These are phyloP conservation scores for Temnothorax curvispinosus DNA, from an alignment of 1,140 invertebrate genomes.

Conservation along the genomic window DNA sequence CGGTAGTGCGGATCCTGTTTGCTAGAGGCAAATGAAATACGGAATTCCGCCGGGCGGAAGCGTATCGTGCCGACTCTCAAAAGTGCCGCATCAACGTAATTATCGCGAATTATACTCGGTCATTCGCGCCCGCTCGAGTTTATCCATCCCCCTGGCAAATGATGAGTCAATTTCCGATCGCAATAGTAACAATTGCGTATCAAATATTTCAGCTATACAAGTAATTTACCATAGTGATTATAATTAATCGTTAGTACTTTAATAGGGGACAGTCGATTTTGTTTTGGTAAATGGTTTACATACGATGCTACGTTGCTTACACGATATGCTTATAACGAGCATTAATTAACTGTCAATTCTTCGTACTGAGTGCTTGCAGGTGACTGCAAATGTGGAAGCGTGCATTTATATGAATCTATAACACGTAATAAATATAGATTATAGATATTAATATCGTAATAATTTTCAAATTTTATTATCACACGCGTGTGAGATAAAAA, in stretches of 20 bases:
- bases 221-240: conserved; percentile 1
- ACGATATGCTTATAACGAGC: not conserved
- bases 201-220: not conserved
- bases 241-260: not conserved
- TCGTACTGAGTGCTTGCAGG: not conserved
- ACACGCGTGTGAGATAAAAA: not conserved
- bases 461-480: not conserved
- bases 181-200: conserved; percentile 29
- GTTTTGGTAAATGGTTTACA: not conserved
- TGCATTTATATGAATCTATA: not conserved
- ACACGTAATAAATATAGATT: not conserved
- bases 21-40: conserved; percentile 61
- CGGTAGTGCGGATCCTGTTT: conserved; percentile 55
- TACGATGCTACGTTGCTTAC: not conserved
- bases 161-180: conserved; percentile 56
- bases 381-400: not conserved
- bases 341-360: conserved; percentile 23
- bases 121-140: conserved; percentile 44
- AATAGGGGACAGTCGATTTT: not conserved
- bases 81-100: conserved; percentile 64
- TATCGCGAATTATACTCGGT: conserved; percentile 57
- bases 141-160: conserved; percentile 15
- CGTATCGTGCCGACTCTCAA: conserved; percentile 59
- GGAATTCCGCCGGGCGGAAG: conserved; percentile 55
- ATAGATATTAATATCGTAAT: conserved; percentile 2